Evolutionary conservation across 1,140 invertebrate species (phyloP), one percentile per base, ranked within the genome.

Genomic region (Pogonomyrmex californicus): DNA sequence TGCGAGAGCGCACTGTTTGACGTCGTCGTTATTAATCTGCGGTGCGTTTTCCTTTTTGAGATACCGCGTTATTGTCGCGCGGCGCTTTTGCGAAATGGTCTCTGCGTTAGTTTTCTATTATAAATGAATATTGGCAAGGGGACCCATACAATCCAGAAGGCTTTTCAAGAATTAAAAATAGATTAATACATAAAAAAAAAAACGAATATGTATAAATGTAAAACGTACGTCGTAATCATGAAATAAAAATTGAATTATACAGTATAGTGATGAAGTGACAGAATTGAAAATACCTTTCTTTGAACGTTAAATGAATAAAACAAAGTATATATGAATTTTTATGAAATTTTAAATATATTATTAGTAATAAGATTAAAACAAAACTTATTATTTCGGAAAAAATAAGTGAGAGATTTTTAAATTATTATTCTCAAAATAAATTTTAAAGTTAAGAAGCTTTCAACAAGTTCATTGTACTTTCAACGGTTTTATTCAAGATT

Each of bases 21-120:
- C 68, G 71, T 73, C 41, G 54, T 73, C 54, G 79, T 83, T 83
- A 73, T 83, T 83, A 83, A 83, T 83, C 54, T 47, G 30, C 30
- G 38, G 12, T 33, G n/a, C 7, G 14, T 38, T 83, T 73, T 47
- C 38, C 36, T 30, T 73, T 71, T 82, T 70, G 23, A 41, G 38
- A 73, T 71, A 71, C 49, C 17, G 38, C 38, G 38, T 38, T 70
- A 81, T 33, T 47, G 51, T 49, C 79, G 6, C 36, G 10, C 12
- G 47, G 12, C 54, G 71, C 33, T 81, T 47, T 73, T 47, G 65
- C 65, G 79, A 60, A 82, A 49, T 73, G 30, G 12, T 47, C 33
- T 47, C n/a, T 38, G 23, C 30, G 41, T 49, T 36, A 44, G 30
- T 54, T 81, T 68, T 68, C 36, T n/a, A 36, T 36, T 75, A 49